These are phyloP conservation scores for Syritta pipiens DNA, from an alignment of 2,888 invertebrate genomes.

Conservation along the genomic window DNA sequence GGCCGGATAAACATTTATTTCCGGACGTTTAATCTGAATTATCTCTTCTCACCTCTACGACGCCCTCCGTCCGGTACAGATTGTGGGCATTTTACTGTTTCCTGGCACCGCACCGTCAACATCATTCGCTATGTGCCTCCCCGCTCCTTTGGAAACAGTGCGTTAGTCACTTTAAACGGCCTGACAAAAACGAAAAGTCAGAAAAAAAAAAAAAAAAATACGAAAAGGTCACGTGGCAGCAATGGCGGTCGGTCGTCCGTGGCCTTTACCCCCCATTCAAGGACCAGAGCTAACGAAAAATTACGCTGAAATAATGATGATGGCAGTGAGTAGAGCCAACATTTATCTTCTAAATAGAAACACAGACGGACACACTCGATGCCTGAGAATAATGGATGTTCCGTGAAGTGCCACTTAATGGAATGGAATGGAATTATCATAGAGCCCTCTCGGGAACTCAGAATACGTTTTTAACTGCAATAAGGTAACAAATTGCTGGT, in stretches of 20 bases:
- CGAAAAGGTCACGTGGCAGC: slow-evolving; percentile 43
- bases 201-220: neutral
- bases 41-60: slow-evolving; percentile 38
- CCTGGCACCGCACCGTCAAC: neutral
- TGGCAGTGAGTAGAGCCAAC: slow-evolving; percentile 36
- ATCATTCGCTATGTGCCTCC: no score
- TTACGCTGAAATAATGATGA: slow-evolving; percentile 59
- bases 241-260: neutral
- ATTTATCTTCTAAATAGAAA: slow-evolving; percentile 62
- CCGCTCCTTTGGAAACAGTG: neutral
- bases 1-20: slow-evolving; percentile 69
- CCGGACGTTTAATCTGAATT: slow-evolving; percentile 69
- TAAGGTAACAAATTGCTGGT: slow-evolving; percentile 66
- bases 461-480: slow-evolving; percentile 63
- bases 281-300: slow-evolving; percentile 49
- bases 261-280: neutral
- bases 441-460: slow-evolving; percentile 40
- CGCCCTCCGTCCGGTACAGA: neutral
- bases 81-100: slow-evolving; percentile 3
- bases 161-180: slow-evolving; percentile 51
- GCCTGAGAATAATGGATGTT: slow-evolving; percentile 62
- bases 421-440: slow-evolving; percentile 67
- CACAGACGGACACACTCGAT: slow-evolving; percentile 3
- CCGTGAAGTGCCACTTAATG: slow-evolving; percentile 65
- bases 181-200: slow-evolving; percentile 32